Conservation (phyloP, 2,888 invertebrate species). For the Ischnus inquisitorius region DNA sequence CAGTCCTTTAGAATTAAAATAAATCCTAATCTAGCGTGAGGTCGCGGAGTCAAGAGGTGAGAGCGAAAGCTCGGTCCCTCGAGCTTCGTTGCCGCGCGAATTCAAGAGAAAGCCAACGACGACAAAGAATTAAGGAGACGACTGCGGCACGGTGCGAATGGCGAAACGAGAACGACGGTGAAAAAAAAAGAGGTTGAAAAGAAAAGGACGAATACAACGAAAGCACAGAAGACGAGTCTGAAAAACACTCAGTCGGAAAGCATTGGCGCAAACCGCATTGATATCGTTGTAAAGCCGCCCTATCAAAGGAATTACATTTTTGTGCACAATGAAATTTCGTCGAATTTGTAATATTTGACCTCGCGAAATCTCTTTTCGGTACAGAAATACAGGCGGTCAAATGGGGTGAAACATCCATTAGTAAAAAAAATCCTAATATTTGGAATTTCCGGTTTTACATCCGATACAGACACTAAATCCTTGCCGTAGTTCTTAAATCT, state of each 20-base stretch:
- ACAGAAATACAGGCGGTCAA: too few relatives aligned
- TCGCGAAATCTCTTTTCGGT: too few relatives aligned
- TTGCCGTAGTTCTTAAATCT: too few relatives aligned
- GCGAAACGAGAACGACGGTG: background rate
- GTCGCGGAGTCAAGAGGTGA: conserved; percentile 78
- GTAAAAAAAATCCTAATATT: too few relatives aligned
- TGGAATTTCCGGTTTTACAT: too few relatives aligned
- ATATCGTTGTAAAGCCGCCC: too few relatives aligned
- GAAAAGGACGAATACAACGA: background rate
- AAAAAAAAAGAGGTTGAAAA: background rate
- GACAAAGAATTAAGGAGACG: conserved; percentile 32
- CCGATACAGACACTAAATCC: too few relatives aligned
- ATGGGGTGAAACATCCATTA: too few relatives aligned
- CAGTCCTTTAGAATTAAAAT: conserved; percentile 78
- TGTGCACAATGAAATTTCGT: too few relatives aligned
- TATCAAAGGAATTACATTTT: too few relatives aligned
- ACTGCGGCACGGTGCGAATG: conserved; percentile 26
- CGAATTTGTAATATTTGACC: too few relatives aligned
- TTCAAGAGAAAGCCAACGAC: conserved; percentile 33
- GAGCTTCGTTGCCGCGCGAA: background rate
- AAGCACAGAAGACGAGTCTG: conserved; percentile 3
- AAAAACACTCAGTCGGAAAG: background rate
- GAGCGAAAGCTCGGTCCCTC: conserved; percentile 27
- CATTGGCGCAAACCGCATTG: too few relatives aligned
- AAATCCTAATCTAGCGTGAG: conserved; percentile 79